Percentiles rank a stretch among this genome's conserved stretches.
Conservation (phyloP, 2,113 vertebrate species). For the Bos indicus region DNA sequence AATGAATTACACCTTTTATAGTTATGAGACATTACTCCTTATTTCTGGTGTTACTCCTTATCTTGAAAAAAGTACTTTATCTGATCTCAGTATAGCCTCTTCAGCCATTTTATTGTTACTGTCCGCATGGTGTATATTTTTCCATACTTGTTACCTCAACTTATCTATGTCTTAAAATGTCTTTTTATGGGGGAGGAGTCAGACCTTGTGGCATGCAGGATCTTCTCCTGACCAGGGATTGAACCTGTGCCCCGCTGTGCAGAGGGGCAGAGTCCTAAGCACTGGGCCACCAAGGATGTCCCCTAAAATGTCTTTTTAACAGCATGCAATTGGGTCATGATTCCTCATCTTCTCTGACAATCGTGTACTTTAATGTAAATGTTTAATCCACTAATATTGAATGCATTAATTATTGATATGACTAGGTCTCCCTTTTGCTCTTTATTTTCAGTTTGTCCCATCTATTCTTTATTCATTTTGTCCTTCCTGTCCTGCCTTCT, state of each 20-base stretch:
- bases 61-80: background rate
- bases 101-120: background rate
- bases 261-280: background rate
- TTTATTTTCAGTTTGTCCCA: background rate
- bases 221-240: background rate
- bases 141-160: background rate
- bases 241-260: background rate
- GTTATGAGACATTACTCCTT: background rate
- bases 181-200: background rate
- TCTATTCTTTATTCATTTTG: background rate
- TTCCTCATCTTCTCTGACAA: background rate
- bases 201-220: background rate
- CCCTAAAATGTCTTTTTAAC: background rate
- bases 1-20: background rate
- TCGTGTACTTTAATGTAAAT: background rate
- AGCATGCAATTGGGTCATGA: background rate
- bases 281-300: background rate
- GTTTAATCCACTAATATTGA: background rate
- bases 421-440: background rate
- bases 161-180: background rate
- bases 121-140: background rate
- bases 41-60: background rate
- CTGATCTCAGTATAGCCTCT: background rate
- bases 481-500: background rate
- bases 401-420: background rate